A percentile compares a stretch with the other conserved stretches of the same genome.
These are phyloP conservation scores for Montipora capricornis DNA, from an alignment of 64 coral and sea anemone species.

Conservation along the genomic window DNA sequence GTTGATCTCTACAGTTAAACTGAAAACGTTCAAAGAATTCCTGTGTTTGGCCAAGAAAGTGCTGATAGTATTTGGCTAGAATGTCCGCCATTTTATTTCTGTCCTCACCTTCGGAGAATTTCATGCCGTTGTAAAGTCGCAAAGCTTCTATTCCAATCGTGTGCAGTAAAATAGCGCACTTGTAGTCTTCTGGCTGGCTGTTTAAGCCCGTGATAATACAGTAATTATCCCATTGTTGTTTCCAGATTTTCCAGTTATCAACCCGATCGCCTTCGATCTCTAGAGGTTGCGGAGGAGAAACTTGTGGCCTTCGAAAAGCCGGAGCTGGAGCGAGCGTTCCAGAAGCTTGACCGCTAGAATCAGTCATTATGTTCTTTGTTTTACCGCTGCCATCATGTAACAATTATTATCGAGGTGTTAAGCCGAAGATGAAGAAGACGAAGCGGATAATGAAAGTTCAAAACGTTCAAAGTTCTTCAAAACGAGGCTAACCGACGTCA, in stretches of 20 bases:
- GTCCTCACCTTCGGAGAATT: slow-evolving; percentile 22
- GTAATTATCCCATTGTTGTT: slow-evolving; percentile 57
- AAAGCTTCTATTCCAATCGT: slow-evolving; percentile 38
- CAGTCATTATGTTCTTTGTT: no score
- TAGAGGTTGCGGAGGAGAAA: no score
- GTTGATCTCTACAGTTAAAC: slow-evolving; percentile 39
- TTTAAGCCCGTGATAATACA: background rate
- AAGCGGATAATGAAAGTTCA: no score
- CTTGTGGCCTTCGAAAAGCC: no score
- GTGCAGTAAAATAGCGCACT: slow-evolving; percentile 19
- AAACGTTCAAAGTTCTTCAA: no score
- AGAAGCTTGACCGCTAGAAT: no score
- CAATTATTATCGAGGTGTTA: no score
- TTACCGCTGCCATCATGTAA: no score
- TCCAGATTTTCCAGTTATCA: slow-evolving; percentile 52
- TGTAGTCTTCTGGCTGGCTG: slow-evolving; percentile 3
- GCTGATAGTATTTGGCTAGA: slow-evolving; percentile 45
- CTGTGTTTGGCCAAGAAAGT: slow-evolving; percentile 57
- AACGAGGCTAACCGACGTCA: no score
- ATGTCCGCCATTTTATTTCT: slow-evolving; percentile 23
- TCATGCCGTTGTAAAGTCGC: slow-evolving; percentile 48
- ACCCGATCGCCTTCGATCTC: background rate
- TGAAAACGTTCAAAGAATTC: slow-evolving; percentile 25
- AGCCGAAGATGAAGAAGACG: no score
- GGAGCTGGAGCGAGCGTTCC: no score